These are phyloP conservation scores for Leptopilina clavipes DNA, from an alignment of 1,140 invertebrate species.

Conservation along the genomic window DNA sequence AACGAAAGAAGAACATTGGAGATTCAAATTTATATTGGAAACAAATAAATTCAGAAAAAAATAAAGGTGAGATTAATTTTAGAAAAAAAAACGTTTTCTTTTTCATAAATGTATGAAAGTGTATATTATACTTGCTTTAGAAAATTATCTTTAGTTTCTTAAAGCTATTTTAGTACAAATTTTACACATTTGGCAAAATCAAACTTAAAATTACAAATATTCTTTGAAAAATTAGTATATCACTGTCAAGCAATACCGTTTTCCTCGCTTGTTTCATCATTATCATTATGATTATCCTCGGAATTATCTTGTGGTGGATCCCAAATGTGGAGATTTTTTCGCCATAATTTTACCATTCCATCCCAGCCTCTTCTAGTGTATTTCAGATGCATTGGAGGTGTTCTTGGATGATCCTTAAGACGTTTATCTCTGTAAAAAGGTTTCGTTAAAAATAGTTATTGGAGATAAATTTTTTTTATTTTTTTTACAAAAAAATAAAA, in stretches of 20 bases:
- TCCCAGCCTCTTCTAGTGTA: slow-evolving; percentile 95
- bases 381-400: slow-evolving; percentile 89
- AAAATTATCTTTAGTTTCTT: slow-evolving; percentile 35
- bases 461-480: slow-evolving; percentile 1
- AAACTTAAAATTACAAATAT: slow-evolving; percentile 30
- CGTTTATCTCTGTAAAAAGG: slow-evolving; percentile 78
- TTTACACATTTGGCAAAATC: slow-evolving; percentile 17
- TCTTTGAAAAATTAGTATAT: neutral
- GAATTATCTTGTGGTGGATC: slow-evolving; percentile 77
- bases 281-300: slow-evolving; percentile 40
- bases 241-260: neutral
- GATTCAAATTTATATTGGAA: neutral
- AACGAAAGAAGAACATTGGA: neutral
- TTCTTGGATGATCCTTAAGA: slow-evolving; percentile 84
- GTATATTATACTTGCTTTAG: slow-evolving; percentile 28
- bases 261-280: slow-evolving; percentile 38
- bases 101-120: slow-evolving; percentile 27
- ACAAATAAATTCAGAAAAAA: neutral
- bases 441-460: neutral
- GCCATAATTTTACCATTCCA: slow-evolving; percentile 89
- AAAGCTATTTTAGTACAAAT: slow-evolving; percentile 35
- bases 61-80: neutral
- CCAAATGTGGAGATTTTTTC: slow-evolving; percentile 88
- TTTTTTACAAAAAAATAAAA: no score
- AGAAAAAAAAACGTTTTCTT: neutral